These are phyloP conservation scores for Festucalex cinctus DNA, from an alignment of 2,113 vertebrate species.

Conservation along the genomic window DNA sequence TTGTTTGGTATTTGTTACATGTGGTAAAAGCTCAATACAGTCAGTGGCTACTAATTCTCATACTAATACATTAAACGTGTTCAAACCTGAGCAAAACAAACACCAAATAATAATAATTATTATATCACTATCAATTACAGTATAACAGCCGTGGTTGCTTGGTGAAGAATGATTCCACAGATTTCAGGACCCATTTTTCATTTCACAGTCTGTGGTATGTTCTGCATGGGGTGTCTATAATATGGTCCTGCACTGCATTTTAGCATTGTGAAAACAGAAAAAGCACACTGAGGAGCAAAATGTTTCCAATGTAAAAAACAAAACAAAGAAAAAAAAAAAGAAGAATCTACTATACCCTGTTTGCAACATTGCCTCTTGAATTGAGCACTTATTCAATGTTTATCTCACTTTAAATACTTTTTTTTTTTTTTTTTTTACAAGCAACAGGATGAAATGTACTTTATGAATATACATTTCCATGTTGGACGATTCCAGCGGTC, in stretches of 20 bases:
- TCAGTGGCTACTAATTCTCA: constrained; percentile 7
- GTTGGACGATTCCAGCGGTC: constrained; percentile 20
- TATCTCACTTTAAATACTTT: constrained; percentile 62
- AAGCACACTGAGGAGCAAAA: constrained; percentile 18
- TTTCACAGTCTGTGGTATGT: constrained; percentile 1
- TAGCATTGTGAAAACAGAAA: neutral
- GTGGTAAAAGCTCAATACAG: constrained; percentile 8
- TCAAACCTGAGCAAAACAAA: constrained; percentile 20
- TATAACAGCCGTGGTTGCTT: neutral
- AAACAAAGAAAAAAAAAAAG: neutral
- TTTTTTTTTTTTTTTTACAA: constrained; percentile 46
- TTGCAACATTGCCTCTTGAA: constrained; percentile 16
- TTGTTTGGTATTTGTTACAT: constrained; percentile 6
- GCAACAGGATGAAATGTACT: constrained; percentile 25
- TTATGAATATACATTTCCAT: constrained; percentile 28
- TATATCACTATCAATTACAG: neutral
- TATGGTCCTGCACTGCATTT: neutral
- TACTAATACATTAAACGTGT: constrained; percentile 17
- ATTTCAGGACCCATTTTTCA: constrained; percentile 21
- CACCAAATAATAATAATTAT: constrained; percentile 28
- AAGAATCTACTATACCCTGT: constrained; percentile 10
- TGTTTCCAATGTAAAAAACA: constrained; percentile 33
- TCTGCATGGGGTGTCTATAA: neutral
- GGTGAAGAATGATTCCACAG: constrained; percentile 4
- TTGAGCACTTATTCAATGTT: neutral